Percentiles rank a stretch among this genome's conserved stretches.
Evolutionary conservation across 2,888 invertebrate genomes (phyloP).

Genomic region (Melolontha melolontha): DNA sequence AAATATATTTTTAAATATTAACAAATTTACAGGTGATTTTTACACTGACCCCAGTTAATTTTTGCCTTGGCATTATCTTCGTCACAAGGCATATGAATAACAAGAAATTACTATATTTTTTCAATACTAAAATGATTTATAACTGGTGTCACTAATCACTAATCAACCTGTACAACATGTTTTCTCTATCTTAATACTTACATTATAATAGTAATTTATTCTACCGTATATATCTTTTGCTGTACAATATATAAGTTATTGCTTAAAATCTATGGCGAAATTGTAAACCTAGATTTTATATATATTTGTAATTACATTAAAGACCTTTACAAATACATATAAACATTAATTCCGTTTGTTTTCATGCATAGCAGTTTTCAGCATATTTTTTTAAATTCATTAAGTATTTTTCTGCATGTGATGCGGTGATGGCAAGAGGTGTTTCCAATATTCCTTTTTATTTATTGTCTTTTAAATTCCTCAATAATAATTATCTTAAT

Average conservation of each 20-base stretch:
- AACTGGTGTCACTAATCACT: constrained; percentile 15
- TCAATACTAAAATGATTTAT: neutral
- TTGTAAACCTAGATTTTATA: constrained; percentile 18
- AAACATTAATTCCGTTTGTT: constrained; percentile 55
- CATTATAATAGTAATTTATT: constrained; percentile 1
- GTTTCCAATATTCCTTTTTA: neutral
- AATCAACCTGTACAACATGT: neutral
- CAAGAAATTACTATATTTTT: too few species aligned
- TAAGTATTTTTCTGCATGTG: constrained; percentile 1
- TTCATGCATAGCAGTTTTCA: constrained; percentile 58
- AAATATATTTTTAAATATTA: neutral
- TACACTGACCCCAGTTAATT: constrained; percentile 4
- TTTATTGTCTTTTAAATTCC: constrained; percentile 18
- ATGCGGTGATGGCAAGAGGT: constrained; percentile 16
- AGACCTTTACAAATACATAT: constrained; percentile 25
- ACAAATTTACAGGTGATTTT: constrained; percentile 12
- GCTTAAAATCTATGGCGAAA: constrained; percentile 33
- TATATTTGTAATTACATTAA: constrained; percentile 24
- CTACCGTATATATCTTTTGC: constrained; percentile 6
- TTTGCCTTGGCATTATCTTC: neutral
- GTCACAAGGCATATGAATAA: too few species aligned
- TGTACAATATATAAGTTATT: constrained; percentile 34
- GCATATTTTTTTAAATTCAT: constrained; percentile 39
- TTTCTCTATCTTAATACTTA: constrained; percentile 3
- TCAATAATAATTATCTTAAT: constrained; percentile 4